Base-by-base conservation (phyloP, 2,888 invertebrate genomes). In the Ferrisia virgata region DNA sequence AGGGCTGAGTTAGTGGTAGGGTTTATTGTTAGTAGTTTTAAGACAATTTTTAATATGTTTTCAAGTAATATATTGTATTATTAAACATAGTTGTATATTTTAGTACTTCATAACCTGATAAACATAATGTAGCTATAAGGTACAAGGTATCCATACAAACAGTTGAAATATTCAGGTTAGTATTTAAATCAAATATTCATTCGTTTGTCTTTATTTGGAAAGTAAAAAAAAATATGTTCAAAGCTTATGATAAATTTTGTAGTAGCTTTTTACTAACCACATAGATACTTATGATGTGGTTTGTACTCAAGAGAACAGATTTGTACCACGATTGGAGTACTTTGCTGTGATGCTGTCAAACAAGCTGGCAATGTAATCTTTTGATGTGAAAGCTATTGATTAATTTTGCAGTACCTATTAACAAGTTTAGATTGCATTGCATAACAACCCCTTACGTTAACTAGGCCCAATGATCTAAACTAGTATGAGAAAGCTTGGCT, bases 191-290 rank as follows among this genome's bases (percentile, higher is more conserved):
- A n/a, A n/a, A 43, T 31, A 40, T 13, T 28, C 11, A 25, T 43
- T n/a, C n/a, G 76, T 79, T 79, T 84, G 79, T 84, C 84, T 79
- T 83, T 76, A 83, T 83, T 83, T 83, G 83, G 39, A 39, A n/a
- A 39, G 11, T 39, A 8, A 25, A 58, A n/a, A 22, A 18, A 33
- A 36, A 69, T 82, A 31, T 2, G 4, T 25, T 11, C 33, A 8
- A 64, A 58, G 79, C 79, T 79, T 43, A 15, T 79, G 28, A 79
- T 43, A 0, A 8, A 36, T 1, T 36, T 36, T 18, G 72, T 76
- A 43, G 79, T 43, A 79, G 72, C 83, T 83, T 76, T n/a, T 13
- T 47, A 83, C 83, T 83, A 83, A 83, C 83, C 76, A 83, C 83
- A 76, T 83, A 83, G 83, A 83, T 43, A 83, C 83, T 83, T 33